Base-by-base conservation (phyloP, 2,113 vertebrate genomes). In the Phycodurus eques region DNA sequence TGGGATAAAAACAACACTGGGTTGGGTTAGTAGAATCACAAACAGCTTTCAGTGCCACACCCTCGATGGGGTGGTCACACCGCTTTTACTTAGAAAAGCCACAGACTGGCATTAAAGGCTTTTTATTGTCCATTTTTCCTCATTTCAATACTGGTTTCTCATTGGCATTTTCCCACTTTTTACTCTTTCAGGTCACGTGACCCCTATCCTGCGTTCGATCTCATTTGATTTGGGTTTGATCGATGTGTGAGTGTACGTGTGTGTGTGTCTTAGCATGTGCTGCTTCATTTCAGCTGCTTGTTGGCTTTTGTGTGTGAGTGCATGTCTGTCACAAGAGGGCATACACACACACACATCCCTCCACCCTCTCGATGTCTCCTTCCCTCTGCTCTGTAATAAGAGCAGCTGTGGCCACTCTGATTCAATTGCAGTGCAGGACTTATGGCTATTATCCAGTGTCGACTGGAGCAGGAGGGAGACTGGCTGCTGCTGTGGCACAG, bases 381-480 rank as follows among this genome's bases (percentile, higher is more conserved):
- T 66, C 75, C 77, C 70, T 79, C 76, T 68, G 51, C 77, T 75
- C 84, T 89, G 86, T 87, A 91, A 90, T 89, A 82, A 83, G 89
- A 91, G 85, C 92, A 93, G 92, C 91, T 93, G 92, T 85, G 89
- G 83, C 82, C 72, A 66, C 79, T 79, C 84, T 90, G 85, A 92
- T 92, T 92, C 87, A 87, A 90, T 92, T 88, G 88, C 89, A 85
- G 74, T 27, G 84, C 75, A 82, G 79, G 85, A 86, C 88, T 86
- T 71, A 75, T 71, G 77, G 83, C 87, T 70, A 88, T 91, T 90
- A 91, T 90, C 77, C 75, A n/a, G 33, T 39, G 49, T 39, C 3
- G 67, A 68, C 47, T 3, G 53, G 35, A 39, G 67, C 31, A 82
- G 85, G 80, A 81, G 85, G 81, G 75, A 63, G 46, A 56, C 68